These are phyloP conservation scores for Diarsia rubi DNA, from an alignment of 2,888 invertebrate species.

Conservation along the genomic window DNA sequence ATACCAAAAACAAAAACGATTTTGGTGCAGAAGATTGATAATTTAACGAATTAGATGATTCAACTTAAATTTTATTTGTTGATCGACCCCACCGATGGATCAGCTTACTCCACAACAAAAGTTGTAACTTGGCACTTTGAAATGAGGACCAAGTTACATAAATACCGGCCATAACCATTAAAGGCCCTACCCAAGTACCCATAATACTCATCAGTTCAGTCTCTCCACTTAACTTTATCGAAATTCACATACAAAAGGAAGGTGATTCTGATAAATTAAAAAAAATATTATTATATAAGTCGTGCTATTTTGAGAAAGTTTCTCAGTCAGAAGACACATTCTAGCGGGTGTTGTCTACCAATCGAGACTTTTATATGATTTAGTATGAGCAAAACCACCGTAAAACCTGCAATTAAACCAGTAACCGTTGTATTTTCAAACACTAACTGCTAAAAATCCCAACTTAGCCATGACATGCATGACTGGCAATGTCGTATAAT, in stretches of 20 bases:
- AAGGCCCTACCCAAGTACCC: background rate
- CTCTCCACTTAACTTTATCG: background rate
- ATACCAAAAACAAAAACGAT: conserved; percentile 78
- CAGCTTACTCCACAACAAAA: conserved; percentile 36
- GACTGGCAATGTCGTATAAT: background rate
- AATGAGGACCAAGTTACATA: background rate
- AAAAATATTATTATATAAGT: background rate
- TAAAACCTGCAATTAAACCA: background rate
- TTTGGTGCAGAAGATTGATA: conserved; percentile 68
- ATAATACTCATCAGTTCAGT: background rate
- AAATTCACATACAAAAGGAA: background rate
- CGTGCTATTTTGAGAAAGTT: background rate
- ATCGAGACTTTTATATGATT: background rate
- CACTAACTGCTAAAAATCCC: background rate
- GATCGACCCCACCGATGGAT: conserved; percentile 63
- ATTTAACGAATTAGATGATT: conserved; percentile 33
- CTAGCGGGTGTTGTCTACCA: background rate
- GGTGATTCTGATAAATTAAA: background rate
- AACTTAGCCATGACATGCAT: conserved; percentile 7
- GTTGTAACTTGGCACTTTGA: conserved; percentile 13
- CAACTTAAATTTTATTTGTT: conserved; percentile 45
- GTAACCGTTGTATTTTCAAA: background rate
- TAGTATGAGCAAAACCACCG: background rate
- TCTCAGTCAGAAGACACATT: background rate
- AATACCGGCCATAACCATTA: background rate